Evolutionary conservation across 2,888 invertebrate species (phyloP), one percentile per base, ranked within the genome.

Genomic region (Liodrosophila aerea): DNA sequence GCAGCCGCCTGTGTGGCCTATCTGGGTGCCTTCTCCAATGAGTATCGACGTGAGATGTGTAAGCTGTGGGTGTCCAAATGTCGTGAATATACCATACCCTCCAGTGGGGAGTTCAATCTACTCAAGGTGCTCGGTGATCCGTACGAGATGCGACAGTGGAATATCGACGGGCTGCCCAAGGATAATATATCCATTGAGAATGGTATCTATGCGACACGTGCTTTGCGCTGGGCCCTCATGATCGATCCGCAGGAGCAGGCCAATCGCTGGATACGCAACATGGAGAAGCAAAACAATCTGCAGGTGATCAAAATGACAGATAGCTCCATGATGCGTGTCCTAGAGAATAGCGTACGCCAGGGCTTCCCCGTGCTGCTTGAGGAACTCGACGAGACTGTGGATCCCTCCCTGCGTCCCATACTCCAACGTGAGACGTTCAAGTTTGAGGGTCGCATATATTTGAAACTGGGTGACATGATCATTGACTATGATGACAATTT

Each of bases 241-340:
- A 97, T 98, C 62, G 98, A 98, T 90, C 98, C 98, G 0, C 97
- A 98, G 88, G 97, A 97, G 87, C 97, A 98, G 93, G 97, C 97
- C 0, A 97, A 96, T 90, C 93, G 96, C 59, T 98, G 97, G 97
- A 94, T 98, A 51, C 94, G 95, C 60, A 95, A 95, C 87, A 95
- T 97, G 94, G 97, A 98, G 88, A 92, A 92, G 13, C 91, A 92
- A 0, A 94, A 95, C 80, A 93, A 94, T 44, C 90, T 98, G 16
- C 92, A 93, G 78, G 93, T 97, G 16, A 92, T 95, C 18, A 97
- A 97, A 90, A 91, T 97, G 74, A 94, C 93, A 0, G 97, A 97
- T 86, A 65, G 92, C 0, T 92, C 92, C 69, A 95, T 95, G 86
- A 92, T 97, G 90, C 91, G 96, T 12, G 91, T 93, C 1, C 89